Percentiles rank a stretch among this genome's conserved stretches.
phyloP scores from a whole-genome alignment of 2,888 invertebrate species.

The Nemotelus nigrinus region DNA sequence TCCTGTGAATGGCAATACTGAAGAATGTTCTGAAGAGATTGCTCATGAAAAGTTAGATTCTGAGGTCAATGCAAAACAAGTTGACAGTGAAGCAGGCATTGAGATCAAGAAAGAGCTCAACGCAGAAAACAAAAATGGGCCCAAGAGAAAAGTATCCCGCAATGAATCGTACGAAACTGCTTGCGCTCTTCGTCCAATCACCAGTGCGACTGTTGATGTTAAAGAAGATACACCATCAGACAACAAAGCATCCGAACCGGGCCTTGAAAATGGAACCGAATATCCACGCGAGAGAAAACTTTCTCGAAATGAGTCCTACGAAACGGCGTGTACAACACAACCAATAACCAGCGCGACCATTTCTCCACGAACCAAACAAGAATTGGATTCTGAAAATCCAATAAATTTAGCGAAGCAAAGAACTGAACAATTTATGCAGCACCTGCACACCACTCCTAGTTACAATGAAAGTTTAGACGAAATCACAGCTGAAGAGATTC shows the following conservation, averaged over 20 bases:
- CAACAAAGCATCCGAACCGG: not conserved
- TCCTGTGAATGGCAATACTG: not conserved
- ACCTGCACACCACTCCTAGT: conserved; percentile 36
- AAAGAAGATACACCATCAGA: not conserved
- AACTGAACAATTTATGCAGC: conserved; percentile 35
- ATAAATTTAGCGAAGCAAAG: conserved; percentile 28
- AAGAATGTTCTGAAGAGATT: not conserved
- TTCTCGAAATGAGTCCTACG: conserved; percentile 32
- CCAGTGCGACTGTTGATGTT: conserved; percentile 46
- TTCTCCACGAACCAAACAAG: conserved; percentile 25
- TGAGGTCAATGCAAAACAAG: not conserved
- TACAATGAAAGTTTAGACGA: conserved; percentile 56
- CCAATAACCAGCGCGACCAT: conserved; percentile 50
- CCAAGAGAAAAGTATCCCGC: conserved; percentile 19
- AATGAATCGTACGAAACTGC: conserved; percentile 33
- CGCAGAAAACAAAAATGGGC: not conserved
- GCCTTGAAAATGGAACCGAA: not conserved
- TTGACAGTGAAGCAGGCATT: not conserved
- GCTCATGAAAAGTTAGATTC: not conserved
- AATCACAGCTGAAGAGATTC: conserved; percentile 58
- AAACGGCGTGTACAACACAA: conserved; percentile 7
- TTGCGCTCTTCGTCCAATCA: conserved; percentile 43
- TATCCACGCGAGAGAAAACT: conserved; percentile 19
- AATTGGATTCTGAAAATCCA: conserved; percentile 37
- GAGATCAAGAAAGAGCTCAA: too few relatives aligned